A percentile compares a stretch with the other conserved stretches of the same genome.
Conservation (phyloP, 2,797 vertebrate genomes). For the Onychomys torridus region DNA sequence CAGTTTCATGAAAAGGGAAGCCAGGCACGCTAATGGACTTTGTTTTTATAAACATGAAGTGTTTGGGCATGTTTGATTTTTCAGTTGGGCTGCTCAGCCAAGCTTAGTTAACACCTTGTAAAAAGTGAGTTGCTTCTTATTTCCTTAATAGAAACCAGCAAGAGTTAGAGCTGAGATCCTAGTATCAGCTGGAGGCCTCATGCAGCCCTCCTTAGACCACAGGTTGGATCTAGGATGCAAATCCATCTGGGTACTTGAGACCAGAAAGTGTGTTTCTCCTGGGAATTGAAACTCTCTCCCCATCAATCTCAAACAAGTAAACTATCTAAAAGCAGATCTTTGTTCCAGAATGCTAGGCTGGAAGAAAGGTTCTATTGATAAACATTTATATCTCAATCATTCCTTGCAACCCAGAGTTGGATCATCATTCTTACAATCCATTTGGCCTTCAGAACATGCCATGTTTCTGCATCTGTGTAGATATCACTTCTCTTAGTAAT, state of each 20-base stretch:
- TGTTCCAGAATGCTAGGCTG: slow-evolving; percentile 48
- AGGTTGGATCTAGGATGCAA: slow-evolving; percentile 67
- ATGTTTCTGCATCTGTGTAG: slow-evolving; percentile 76
- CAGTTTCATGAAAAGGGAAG: slow-evolving; percentile 82
- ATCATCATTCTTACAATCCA: slow-evolving; percentile 56
- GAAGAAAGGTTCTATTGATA: slow-evolving; percentile 73
- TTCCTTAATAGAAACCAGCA: slow-evolving; percentile 77
- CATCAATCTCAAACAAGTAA: slow-evolving; percentile 65
- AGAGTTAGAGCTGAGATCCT: slow-evolving; percentile 46
- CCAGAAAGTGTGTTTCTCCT: slow-evolving; percentile 58
- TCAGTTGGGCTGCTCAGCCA: slow-evolving; percentile 76
- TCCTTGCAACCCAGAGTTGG: slow-evolving; percentile 60
- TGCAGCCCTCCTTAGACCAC: slow-evolving; percentile 46
- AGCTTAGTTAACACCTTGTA: slow-evolving; percentile 82
- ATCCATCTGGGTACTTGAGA: slow-evolving; percentile 72
- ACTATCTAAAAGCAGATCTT: slow-evolving; percentile 70
- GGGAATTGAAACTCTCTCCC: slow-evolving; percentile 69
- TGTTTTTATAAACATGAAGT: slow-evolving; percentile 82
- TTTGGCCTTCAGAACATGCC: slow-evolving; percentile 56
- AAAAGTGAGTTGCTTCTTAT: slow-evolving; percentile 82
- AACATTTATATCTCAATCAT: slow-evolving; percentile 69
- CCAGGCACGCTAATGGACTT: slow-evolving; percentile 76
- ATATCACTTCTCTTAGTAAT: slow-evolving; percentile 79
- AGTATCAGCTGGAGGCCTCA: slow-evolving; percentile 67
- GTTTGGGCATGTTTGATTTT: slow-evolving; percentile 83